phyloP scores from a whole-genome alignment of 2,888 invertebrate species.

The Neoaliturus tenellus region DNA sequence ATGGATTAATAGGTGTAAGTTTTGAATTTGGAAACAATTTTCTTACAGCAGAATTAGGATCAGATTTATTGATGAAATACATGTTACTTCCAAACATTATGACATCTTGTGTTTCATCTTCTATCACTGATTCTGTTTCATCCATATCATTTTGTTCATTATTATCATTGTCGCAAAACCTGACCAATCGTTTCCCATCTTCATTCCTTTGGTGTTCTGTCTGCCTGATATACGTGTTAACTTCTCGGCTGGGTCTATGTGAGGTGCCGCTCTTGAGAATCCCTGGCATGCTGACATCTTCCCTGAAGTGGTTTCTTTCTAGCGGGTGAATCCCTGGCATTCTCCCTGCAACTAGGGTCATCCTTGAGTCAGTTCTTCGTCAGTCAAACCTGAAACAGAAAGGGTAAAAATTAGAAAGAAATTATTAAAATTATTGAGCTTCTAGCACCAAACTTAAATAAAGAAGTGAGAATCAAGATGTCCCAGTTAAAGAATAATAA shows the following conservation, averaged over 20 bases:
- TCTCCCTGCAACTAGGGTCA: slow-evolving; percentile 34
- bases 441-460: no score
- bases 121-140: slow-evolving; percentile 3
- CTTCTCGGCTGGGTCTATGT: background rate
- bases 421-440: background rate
- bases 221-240: background rate
- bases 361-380: background rate
- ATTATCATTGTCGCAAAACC: slow-evolving; percentile 21
- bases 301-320: background rate
- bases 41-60: slow-evolving; percentile 34
- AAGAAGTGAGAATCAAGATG: no score
- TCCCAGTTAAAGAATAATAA: background rate
- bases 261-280: slow-evolving; percentile 24
- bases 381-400: slow-evolving; percentile 15
- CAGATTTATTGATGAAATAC: slow-evolving; percentile 33
- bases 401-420: no score
- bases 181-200: slow-evolving; percentile 19
- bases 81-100: slow-evolving; percentile 34
- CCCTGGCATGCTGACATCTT: background rate
- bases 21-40: slow-evolving; percentile 40
- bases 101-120: slow-evolving; percentile 18
- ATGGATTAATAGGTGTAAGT: slow-evolving; percentile 39
- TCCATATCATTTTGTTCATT: background rate
- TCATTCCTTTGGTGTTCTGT: slow-evolving; percentile 25
- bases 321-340: background rate